Conservation (phyloP, 2,797 vertebrate genomes). For the Pipistrellus pygmaeus region DNA sequence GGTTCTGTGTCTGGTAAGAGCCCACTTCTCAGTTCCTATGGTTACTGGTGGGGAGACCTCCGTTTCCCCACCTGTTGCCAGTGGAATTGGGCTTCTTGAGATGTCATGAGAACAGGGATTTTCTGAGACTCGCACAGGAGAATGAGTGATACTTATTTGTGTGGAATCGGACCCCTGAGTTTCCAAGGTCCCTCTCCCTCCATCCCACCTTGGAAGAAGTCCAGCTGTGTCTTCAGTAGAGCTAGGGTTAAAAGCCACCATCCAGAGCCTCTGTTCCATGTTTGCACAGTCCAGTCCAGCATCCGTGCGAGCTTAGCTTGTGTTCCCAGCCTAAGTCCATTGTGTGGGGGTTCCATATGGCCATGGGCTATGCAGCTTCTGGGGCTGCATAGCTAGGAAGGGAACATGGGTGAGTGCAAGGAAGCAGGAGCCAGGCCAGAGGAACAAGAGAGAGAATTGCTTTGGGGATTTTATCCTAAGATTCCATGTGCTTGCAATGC, state of each 20-base stretch:
- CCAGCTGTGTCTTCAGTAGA: not conserved
- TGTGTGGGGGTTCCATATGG: not conserved
- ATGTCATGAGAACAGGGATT: not conserved
- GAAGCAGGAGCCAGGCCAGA: not conserved
- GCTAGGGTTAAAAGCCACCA: not conserved
- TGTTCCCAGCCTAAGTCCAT: not conserved
- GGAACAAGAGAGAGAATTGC: not conserved
- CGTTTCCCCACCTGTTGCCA: not conserved
- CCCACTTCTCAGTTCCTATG: not conserved
- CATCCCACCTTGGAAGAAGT: not conserved
- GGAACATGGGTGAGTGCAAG: not conserved
- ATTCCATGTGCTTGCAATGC: not conserved
- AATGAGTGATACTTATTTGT: not conserved
- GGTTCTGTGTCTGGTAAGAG: not conserved
- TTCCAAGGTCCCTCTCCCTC: not conserved
- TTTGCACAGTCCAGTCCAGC: not conserved
- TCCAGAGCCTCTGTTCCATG: not conserved
- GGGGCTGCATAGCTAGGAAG: not conserved
- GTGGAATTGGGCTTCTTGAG: not conserved
- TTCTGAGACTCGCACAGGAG: not conserved
- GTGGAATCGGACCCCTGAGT: not conserved
- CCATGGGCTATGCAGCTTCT: not conserved
- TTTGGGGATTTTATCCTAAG: not conserved
- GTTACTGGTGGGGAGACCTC: not conserved
- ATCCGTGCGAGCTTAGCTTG: not conserved